Conservation (phyloP, 2,888 invertebrate genomes). For the Leucozona laternaria region DNA sequence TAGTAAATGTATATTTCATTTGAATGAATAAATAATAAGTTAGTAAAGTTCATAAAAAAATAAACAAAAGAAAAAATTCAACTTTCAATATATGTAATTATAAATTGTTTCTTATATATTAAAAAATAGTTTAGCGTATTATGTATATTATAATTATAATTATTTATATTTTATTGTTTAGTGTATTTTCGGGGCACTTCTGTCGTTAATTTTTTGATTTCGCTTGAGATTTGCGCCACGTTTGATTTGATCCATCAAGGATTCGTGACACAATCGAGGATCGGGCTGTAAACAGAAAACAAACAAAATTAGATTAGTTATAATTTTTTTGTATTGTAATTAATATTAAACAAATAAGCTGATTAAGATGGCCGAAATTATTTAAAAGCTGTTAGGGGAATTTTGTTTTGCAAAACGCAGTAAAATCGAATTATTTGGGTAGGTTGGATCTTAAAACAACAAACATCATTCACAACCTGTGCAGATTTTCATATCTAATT, state of each 20-base stretch:
- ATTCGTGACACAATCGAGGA: slow-evolving; percentile 91
- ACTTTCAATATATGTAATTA: slow-evolving; percentile 39
- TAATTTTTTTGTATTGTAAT: neutral
- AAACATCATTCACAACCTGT: too few species aligned
- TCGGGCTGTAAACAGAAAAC: slow-evolving; percentile 86
- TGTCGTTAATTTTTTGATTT: slow-evolving; percentile 87
- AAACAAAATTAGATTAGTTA: slow-evolving; percentile 21
- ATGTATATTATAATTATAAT: slow-evolving; percentile 25
- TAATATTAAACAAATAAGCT: slow-evolving; percentile 10
- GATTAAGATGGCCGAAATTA: slow-evolving; percentile 45
- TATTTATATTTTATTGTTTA: slow-evolving; percentile 81
- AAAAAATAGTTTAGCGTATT: slow-evolving; percentile 59
- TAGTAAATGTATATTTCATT: slow-evolving; percentile 34
- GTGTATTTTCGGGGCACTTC: slow-evolving; percentile 94
- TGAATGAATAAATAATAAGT: slow-evolving; percentile 71
- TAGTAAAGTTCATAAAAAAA: slow-evolving; percentile 51
- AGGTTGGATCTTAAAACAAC: too few species aligned
- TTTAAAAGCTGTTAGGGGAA: slow-evolving; percentile 45
- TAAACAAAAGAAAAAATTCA: slow-evolving; percentile 31
- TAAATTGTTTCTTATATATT: slow-evolving; percentile 40
- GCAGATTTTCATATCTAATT: too few species aligned
- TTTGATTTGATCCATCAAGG: slow-evolving; percentile 97
- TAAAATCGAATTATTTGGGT: neutral
- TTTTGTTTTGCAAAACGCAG: neutral
- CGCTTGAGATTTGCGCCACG: slow-evolving; percentile 92